Conservation (phyloP, 1,140 invertebrate genomes). For the Tigriopus japonicus region DNA sequence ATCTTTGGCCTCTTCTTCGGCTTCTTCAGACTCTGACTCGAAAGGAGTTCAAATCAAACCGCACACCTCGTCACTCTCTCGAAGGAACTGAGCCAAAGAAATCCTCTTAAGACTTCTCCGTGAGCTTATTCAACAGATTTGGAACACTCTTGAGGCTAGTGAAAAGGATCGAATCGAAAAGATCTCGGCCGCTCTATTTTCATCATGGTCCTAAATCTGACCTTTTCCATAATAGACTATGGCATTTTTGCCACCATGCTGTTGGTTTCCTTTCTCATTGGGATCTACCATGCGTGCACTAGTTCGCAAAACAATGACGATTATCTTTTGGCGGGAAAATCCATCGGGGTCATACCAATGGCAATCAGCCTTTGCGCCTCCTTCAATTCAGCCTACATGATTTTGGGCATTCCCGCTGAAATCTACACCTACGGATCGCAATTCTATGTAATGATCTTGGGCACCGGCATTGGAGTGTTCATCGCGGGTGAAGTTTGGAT, state of each 20-base stretch:
- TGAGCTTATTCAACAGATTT: no score
- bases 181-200: no score
- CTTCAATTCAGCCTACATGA: slow-evolving; percentile 32
- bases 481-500: background rate
- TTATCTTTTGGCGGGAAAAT: slow-evolving; percentile 28
- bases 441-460: slow-evolving; percentile 11
- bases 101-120: no score
- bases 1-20: no score
- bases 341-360: slow-evolving; percentile 26
- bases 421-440: slow-evolving; percentile 20
- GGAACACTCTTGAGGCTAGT: no score
- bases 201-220: background rate
- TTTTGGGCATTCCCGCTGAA: slow-evolving; percentile 27
- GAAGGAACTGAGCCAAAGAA: no score
- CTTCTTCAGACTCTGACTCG: no score
- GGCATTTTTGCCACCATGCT: background rate
- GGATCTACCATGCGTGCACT: background rate
- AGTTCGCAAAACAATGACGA: slow-evolving; percentile 18
- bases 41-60: no score
- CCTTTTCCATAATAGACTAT: background rate
- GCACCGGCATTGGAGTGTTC: background rate
- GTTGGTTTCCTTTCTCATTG: background rate
- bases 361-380: slow-evolving; percentile 26
- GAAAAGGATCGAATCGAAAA: no score
- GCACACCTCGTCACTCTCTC: no score